These are phyloP conservation scores for Epinotia brunnichana DNA, from an alignment of 2,888 invertebrate genomes.

Conservation along the genomic window DNA sequence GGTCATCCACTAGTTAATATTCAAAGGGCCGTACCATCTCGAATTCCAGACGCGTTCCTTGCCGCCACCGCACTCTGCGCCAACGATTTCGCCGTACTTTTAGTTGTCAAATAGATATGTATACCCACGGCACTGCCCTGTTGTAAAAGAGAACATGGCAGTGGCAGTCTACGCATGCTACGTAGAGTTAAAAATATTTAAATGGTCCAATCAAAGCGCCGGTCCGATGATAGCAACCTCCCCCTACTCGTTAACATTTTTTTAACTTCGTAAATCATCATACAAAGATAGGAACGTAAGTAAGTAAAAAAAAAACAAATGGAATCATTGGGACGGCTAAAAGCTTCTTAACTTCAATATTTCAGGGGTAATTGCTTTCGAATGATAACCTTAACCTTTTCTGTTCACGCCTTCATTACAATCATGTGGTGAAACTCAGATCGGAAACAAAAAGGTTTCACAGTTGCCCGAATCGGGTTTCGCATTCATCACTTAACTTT, in stretches of 20 bases:
- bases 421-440: slow-evolving; percentile 44
- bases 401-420: slow-evolving; percentile 42
- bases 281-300: neutral
- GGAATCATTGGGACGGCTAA: neutral
- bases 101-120: slow-evolving; percentile 61
- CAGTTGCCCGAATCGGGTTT: slow-evolving; percentile 64
- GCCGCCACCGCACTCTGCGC: slow-evolving; percentile 53
- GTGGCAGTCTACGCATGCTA: too few relatives aligned
- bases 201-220: too few relatives aligned
- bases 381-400: slow-evolving; percentile 38
- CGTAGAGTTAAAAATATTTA: too few relatives aligned
- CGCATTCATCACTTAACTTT: slow-evolving; percentile 74
- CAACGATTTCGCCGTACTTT: slow-evolving; percentile 62
- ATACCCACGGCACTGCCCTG: slow-evolving; percentile 47
- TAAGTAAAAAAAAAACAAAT: neutral
- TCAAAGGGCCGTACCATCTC: slow-evolving; percentile 78
- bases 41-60: slow-evolving; percentile 74
- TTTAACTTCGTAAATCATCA: neutral
- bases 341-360: neutral
- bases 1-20: slow-evolving; percentile 81
- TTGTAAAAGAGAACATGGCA: neutral
- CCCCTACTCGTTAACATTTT: too few relatives aligned
- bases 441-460: slow-evolving; percentile 46
- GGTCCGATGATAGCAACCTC: too few relatives aligned
- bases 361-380: slow-evolving; percentile 1